phyloP scores from a whole-genome alignment of 2,113 vertebrate genomes.

The Tenebrosternarchus preto region DNA sequence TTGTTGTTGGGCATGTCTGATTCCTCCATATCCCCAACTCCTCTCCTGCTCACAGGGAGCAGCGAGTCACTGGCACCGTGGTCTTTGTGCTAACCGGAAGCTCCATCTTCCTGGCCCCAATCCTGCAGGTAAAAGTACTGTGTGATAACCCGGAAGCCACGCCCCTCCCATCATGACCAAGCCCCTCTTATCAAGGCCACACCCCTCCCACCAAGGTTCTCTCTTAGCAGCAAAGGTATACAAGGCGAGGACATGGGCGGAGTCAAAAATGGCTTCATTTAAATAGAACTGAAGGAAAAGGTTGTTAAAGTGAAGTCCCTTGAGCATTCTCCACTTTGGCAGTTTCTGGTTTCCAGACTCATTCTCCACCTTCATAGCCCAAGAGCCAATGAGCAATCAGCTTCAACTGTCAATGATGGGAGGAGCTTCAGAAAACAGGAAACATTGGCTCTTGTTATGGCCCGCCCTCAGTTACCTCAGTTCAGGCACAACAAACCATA shows the following conservation, averaged over 20 bases:
- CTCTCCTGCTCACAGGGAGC: constrained; percentile 77
- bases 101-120: constrained; percentile 92
- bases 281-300: not conserved
- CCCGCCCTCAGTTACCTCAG: not conserved
- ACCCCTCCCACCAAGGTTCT: no score
- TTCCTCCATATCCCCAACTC: not conserved
- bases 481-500: not conserved
- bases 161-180: no score
- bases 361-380: not conserved
- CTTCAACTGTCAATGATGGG: not conserved
- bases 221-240: no score
- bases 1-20: constrained; percentile 5
- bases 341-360: not conserved
- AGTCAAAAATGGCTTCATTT: not conserved
- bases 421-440: not conserved
- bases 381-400: not conserved
- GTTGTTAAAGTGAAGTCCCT: no score
- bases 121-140: constrained; percentile 82
- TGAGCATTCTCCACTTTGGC: no score
- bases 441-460: not conserved
- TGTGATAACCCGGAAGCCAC: no score
- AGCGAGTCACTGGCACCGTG: constrained; percentile 87
- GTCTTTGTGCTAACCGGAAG: constrained; percentile 93
- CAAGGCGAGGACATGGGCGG: no score
- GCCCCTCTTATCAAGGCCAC: no score